phyloP scores from a whole-genome alignment of 2,113 vertebrate genomes.

The Oryctolagus cuniculus region DNA sequence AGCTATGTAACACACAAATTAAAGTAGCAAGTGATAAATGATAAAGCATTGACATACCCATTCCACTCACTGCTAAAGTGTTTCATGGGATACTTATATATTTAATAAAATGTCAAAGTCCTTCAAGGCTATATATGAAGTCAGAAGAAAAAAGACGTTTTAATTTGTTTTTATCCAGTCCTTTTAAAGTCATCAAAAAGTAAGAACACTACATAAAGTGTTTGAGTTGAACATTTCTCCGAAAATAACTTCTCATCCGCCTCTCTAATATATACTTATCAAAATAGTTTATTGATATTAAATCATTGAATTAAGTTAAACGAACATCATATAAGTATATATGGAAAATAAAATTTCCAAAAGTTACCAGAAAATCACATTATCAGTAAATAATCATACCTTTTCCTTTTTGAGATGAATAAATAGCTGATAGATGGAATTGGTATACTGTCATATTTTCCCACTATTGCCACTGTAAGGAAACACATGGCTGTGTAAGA shows the following conservation, averaged over 20 bases:
- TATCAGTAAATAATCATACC: not conserved
- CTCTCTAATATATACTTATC: not conserved
- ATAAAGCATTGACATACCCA: not conserved
- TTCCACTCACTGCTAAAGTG: not conserved
- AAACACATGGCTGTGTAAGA: not conserved
- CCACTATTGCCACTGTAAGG: not conserved
- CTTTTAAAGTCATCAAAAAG: conserved; percentile 26
- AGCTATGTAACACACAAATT: not conserved
- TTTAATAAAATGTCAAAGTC: conserved; percentile 16
- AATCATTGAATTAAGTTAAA: not conserved
- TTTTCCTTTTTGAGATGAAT: not conserved
- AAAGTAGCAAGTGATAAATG: not conserved
- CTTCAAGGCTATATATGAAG: not conserved
- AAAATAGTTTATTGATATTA: conserved; percentile 47
- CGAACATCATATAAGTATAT: not conserved
- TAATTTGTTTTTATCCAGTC: not conserved
- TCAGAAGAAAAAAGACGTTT: not conserved
- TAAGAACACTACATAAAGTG: not conserved
- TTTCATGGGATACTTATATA: not conserved
- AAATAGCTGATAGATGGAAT: not conserved
- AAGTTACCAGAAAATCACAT: conserved; percentile 1
- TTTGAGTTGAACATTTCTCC: not conserved
- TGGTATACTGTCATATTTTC: not conserved
- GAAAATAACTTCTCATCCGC: conserved; percentile 32
- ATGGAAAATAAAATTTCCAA: not conserved